Evolutionary conservation across 92 coral and sea anemone genomes (phyloP).

Genomic region (Pocillopora grandis): DNA sequence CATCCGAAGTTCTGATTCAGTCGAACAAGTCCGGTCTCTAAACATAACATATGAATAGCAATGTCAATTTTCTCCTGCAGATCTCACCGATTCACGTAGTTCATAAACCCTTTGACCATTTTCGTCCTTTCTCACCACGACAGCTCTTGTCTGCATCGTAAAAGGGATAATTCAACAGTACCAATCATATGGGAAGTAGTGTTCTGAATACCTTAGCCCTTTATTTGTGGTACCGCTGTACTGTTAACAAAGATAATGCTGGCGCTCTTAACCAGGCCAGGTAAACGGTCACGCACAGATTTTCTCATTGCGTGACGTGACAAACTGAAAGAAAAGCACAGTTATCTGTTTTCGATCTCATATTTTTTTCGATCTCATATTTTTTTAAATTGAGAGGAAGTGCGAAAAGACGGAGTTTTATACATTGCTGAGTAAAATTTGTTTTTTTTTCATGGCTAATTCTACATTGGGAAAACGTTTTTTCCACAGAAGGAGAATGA

Average conservation of each 20-base stretch:
- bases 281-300: no score
- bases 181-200: background rate
- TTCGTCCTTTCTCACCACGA: constrained; percentile 64
- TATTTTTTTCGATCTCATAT: no score
- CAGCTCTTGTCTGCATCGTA: constrained; percentile 79
- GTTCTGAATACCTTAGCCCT: background rate
- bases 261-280: background rate
- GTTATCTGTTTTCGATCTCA: no score
- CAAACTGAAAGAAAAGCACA: no score
- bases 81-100: constrained; percentile 80
- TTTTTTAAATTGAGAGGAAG: no score
- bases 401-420: no score
- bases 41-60: background rate
- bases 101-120: constrained; percentile 67
- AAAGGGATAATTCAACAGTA: background rate
- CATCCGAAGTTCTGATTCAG: no score
- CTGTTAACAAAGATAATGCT: background rate
- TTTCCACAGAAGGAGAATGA: no score
- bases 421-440: no score
- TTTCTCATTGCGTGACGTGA: no score
- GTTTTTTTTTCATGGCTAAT: no score
- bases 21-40: background rate
- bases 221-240: constrained; percentile 14
- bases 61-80: background rate
- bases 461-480: no score